Evolutionary conservation across 2,113 vertebrate species (phyloP), one percentile per base, ranked within the genome.

Genomic region (Sinocyclocheilus anophthalmus): DNA sequence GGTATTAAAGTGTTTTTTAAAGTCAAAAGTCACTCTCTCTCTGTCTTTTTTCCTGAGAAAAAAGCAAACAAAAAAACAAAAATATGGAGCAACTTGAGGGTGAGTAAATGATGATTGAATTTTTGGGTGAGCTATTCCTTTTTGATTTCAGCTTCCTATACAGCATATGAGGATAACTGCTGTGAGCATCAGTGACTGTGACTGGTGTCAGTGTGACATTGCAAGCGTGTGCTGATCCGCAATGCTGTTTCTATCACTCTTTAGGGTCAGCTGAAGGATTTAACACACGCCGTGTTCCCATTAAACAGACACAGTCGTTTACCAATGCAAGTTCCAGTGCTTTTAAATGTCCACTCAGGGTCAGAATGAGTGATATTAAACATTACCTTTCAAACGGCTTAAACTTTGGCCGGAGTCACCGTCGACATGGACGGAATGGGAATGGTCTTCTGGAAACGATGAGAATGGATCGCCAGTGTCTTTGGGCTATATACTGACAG

Each of bases 361-460:
- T 67, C 77, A 70, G 84, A 89, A 85, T 84, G 53, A 82, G 76
- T 63, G 84, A 82, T 89, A 87, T 87, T 84, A 77, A 37, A 70
- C 78, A 75, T 59, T 81, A 77, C 77, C 79, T 87, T 90, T 85
- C 84, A 76, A 48, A 75, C 63, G 50, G 59, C 73, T 85, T 33
- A 87, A 79, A 75, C 67, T 45, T 77, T 83, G 76, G 45, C 63
- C n/a, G 50, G 86, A 37, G 81, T 84, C 70, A 45, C 42, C 26
- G 24, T 76, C 4, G 45, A 61, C 76, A 76, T 70, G 20, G 67
- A 65, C 5, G 37, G 83, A 73, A 50, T 45, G 14, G 48, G 39
- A 72, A 84, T 55, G 76, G 33, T 61, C 61, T 7, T 73, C 77
- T 48, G 22, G 78, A 80, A 57, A 69, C 30, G n/a, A 45, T 53